Evolutionary conservation across 2,113 vertebrate genomes (phyloP).

Genomic region (Gasterosteus nipponicus): DNA sequence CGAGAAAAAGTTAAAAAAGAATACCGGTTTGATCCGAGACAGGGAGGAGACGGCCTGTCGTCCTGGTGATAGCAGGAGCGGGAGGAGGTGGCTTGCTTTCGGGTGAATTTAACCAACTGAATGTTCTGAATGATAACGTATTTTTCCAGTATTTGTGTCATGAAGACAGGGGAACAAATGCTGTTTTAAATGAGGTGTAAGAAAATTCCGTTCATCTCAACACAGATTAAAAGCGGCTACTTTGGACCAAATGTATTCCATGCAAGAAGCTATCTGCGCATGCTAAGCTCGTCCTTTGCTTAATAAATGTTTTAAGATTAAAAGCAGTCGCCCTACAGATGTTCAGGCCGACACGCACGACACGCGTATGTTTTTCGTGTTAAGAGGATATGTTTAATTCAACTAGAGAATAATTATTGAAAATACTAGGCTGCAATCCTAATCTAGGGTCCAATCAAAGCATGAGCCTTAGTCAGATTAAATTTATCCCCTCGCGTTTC

Average conservation of each 20-base stretch:
- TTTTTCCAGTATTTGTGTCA: slow-evolving; percentile 23
- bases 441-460: slow-evolving; percentile 83
- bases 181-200: slow-evolving; percentile 1
- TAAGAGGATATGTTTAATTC: slow-evolving; percentile 82
- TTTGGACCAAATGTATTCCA: slow-evolving; percentile 24
- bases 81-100: slow-evolving; percentile 27
- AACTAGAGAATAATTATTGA: slow-evolving; percentile 81
- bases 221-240: slow-evolving; percentile 16
- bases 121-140: slow-evolving; percentile 48
- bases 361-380: slow-evolving; percentile 76
- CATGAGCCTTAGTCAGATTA: slow-evolving; percentile 81
- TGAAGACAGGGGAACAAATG: slow-evolving; percentile 1
- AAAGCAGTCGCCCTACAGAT: slow-evolving; percentile 71
- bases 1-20: slow-evolving; percentile 57
- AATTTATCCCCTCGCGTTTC: slow-evolving; percentile 75
- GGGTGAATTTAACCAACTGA: slow-evolving; percentile 59
- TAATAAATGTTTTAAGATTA: slow-evolving; percentile 74
- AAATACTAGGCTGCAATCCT: slow-evolving; percentile 76
- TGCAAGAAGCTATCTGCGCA: slow-evolving; percentile 12
- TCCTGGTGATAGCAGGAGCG: slow-evolving; percentile 50
- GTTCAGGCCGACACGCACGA: slow-evolving; percentile 64
- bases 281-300: slow-evolving; percentile 32
- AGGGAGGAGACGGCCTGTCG: slow-evolving; percentile 65
- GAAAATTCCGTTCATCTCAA: slow-evolving; percentile 20
- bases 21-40: slow-evolving; percentile 71